Conservation (phyloP, 2,797 vertebrate species). For the Bradypus variegatus region DNA sequence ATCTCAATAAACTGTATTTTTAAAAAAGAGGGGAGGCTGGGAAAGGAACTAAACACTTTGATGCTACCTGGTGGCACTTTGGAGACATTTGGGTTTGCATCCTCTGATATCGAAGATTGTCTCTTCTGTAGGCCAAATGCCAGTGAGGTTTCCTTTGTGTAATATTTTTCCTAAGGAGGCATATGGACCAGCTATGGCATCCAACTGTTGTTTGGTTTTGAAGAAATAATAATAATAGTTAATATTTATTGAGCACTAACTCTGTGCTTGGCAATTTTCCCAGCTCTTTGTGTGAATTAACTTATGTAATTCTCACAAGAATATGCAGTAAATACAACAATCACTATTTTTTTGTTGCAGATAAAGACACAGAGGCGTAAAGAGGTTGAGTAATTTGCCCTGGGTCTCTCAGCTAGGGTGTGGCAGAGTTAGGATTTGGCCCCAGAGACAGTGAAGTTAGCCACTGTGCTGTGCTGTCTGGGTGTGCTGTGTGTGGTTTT, state of each 20-base stretch:
- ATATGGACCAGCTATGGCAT: not conserved
- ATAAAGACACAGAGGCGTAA: not conserved
- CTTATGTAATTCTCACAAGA: constrained; percentile 3
- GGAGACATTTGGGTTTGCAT: not conserved
- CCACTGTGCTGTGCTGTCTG: not conserved
- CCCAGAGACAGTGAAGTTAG: fast-evolving
- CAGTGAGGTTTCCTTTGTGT: not conserved
- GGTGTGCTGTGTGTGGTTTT: not conserved
- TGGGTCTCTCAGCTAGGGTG: fast-evolving
- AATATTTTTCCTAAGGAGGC: not conserved
- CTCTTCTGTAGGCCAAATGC: not conserved
- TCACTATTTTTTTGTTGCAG: not conserved
- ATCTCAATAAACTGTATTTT: too few relatives aligned
- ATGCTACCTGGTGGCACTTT: not conserved
- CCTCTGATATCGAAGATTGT: not conserved
- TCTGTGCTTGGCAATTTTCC: constrained; percentile 20
- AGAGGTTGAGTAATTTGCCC: not conserved
- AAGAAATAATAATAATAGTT: constrained; percentile 44
- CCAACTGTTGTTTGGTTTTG: constrained; percentile 37
- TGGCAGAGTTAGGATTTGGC: fast-evolving
- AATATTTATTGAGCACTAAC: constrained; percentile 52
- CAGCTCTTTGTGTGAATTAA: constrained; percentile 13
- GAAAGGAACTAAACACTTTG: not conserved
- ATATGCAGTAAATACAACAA: not conserved
- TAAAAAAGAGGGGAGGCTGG: not conserved